A percentile compares a stretch with the other conserved stretches of the same genome.
Conservation (phyloP, 1,140 invertebrate species). For the Lysiphlebus fabarum region DNA sequence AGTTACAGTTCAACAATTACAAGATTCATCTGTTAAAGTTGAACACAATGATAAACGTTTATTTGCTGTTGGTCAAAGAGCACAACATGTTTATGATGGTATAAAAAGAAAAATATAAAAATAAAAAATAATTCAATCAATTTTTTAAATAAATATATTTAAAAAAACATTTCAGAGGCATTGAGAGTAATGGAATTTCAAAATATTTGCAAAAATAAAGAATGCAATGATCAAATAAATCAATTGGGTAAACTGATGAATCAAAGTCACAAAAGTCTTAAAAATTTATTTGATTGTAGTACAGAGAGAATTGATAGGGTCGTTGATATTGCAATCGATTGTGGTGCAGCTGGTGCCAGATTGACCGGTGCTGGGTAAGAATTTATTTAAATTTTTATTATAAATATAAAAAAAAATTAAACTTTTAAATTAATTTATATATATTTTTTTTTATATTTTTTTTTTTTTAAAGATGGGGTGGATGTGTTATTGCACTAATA, state of each 20-base stretch:
- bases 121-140: background rate
- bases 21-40: conserved; percentile 63
- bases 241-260: conserved; percentile 83
- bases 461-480: conserved; percentile 78
- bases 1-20: conserved; percentile 58
- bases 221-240: conserved; percentile 51
- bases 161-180: conserved; percentile 51
- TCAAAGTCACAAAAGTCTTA: conserved; percentile 81
- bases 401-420: background rate
- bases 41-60: conserved; percentile 66
- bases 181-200: conserved; percentile 53
- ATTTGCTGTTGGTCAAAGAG: conserved; percentile 78
- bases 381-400: conserved; percentile 11
- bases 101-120: conserved; percentile 24
- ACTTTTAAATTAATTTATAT: conserved; percentile 12
- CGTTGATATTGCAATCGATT: conserved; percentile 71
- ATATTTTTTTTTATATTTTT: conserved; percentile 21
- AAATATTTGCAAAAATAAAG: conserved; percentile 47
- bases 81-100: conserved; percentile 83
- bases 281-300: conserved; percentile 89
- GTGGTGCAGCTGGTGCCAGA: conserved; percentile 76
- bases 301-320: conserved; percentile 84
- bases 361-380: conserved; percentile 87
- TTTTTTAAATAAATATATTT: conserved; percentile 1
- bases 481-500: conserved; percentile 87